A percentile compares a stretch with the other conserved stretches of the same genome.
These are phyloP conservation scores for Lophotriccus pileatus DNA, from an alignment of 2,797 vertebrate species.

Conservation along the genomic window DNA sequence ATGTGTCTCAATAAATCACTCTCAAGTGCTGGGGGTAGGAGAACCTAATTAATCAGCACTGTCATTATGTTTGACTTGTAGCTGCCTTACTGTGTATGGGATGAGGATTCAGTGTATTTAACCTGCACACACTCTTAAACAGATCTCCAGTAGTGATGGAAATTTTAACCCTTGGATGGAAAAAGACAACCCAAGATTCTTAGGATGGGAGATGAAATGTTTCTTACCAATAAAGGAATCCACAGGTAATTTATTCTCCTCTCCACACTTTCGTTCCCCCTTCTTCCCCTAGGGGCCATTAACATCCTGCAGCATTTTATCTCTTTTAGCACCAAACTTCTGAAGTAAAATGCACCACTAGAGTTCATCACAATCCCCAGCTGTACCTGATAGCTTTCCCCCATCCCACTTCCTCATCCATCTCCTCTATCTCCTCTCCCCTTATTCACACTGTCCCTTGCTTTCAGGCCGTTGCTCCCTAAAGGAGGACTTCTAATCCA, in stretches of 20 bases:
- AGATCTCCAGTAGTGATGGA: slow-evolving; percentile 69
- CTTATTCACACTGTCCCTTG: neutral
- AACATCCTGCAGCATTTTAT: neutral
- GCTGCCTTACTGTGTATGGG: slow-evolving; percentile 81
- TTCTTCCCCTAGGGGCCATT: neutral
- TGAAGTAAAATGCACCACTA: neutral
- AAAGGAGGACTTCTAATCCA: neutral
- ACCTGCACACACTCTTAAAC: slow-evolving; percentile 76
- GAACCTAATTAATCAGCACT: slow-evolving; percentile 85
- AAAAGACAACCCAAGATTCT: slow-evolving; percentile 5
- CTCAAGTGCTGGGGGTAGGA: slow-evolving; percentile 81
- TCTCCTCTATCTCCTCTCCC: neutral
- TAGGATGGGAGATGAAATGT: neutral
- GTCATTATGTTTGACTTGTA: slow-evolving; percentile 87
- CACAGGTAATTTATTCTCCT: neutral
- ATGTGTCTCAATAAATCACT: slow-evolving; percentile 84
- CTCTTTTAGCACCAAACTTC: neutral
- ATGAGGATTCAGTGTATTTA: slow-evolving; percentile 82
- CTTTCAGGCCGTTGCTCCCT: neutral
- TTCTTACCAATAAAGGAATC: slow-evolving; percentile 29
- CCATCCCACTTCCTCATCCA: neutral
- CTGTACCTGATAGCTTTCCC: neutral
- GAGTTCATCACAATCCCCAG: neutral
- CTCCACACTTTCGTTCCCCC: too few relatives aligned
- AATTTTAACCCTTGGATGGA: slow-evolving; percentile 75